Percentiles rank a stretch among this genome's conserved stretches.
These are phyloP conservation scores for Neopipo cinnamomea DNA, from an alignment of 2,113 vertebrate species.

Conservation along the genomic window DNA sequence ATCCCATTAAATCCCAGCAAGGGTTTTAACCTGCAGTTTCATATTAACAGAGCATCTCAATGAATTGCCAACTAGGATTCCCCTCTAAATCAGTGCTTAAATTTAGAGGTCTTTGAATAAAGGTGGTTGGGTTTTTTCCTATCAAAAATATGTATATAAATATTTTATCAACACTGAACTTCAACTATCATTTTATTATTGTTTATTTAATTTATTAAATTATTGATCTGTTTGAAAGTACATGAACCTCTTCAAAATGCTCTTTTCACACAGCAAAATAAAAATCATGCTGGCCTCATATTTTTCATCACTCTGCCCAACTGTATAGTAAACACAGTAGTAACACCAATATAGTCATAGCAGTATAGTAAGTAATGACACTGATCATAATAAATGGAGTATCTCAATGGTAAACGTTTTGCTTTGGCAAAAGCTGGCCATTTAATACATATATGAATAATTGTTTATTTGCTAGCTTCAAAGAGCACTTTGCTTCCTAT, in stretches of 20 bases:
- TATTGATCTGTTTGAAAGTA: neutral
- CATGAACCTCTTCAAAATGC: neutral
- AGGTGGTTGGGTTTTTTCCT: accelerated
- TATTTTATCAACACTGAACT: neutral
- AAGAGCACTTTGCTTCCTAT: neutral
- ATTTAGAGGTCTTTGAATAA: neutral
- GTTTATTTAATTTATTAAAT: neutral
- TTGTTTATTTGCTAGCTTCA: neutral
- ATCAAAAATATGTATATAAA: neutral
- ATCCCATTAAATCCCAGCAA: neutral
- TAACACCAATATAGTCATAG: neutral
- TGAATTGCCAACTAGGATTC: neutral
- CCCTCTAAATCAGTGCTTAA: neutral
- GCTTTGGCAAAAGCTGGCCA: neutral
- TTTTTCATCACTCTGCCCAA: neutral
- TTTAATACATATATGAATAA: neutral
- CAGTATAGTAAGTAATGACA: neutral
- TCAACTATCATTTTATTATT: neutral
- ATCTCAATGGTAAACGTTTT: neutral
- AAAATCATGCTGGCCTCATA: neutral
- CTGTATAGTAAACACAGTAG: neutral
- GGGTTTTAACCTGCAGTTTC: neutral
- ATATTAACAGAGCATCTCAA: neutral
- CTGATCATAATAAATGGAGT: neutral
- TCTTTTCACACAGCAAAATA: neutral